phyloP scores from a whole-genome alignment of 2,888 invertebrate species.

The Philonicus albiceps region DNA sequence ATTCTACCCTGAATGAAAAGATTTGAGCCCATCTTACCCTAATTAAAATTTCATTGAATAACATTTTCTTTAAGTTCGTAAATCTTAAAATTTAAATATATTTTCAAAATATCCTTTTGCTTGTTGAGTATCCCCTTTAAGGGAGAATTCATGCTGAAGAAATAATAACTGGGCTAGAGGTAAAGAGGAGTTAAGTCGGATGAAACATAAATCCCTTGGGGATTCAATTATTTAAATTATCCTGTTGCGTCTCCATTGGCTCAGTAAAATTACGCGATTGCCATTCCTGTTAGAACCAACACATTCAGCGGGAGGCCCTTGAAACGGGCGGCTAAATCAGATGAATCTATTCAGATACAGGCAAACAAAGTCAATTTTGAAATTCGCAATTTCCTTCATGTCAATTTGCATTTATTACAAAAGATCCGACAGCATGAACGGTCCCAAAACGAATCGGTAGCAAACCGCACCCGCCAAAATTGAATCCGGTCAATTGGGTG shows the following conservation, averaged over 20 bases:
- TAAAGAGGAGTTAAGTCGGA: neutral
- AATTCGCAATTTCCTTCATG: neutral
- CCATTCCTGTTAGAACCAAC: neutral
- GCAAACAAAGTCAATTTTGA: neutral
- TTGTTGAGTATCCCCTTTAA: neutral
- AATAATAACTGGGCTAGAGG: neutral
- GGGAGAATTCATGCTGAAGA: neutral
- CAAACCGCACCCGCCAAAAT: conserved; percentile 1
- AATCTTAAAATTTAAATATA: neutral
- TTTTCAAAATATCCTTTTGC: neutral
- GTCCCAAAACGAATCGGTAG: neutral
- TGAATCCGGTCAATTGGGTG: conserved; percentile 1
- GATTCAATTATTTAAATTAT: neutral
- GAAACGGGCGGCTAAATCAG: neutral
- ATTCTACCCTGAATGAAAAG: neutral
- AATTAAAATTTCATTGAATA: neutral
- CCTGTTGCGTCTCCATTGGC: neutral
- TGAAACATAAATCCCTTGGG: neutral
- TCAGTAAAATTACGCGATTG: neutral
- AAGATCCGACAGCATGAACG: neutral
- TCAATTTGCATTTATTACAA: neutral
- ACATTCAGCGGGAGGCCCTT: neutral
- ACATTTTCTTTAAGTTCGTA: neutral
- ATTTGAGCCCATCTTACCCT: neutral
- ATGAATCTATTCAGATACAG: neutral